Percentiles rank a stretch among this genome's conserved stretches.
Evolutionary conservation across 2,113 vertebrate genomes (phyloP).

Genomic region (Ciconia maguari): DNA sequence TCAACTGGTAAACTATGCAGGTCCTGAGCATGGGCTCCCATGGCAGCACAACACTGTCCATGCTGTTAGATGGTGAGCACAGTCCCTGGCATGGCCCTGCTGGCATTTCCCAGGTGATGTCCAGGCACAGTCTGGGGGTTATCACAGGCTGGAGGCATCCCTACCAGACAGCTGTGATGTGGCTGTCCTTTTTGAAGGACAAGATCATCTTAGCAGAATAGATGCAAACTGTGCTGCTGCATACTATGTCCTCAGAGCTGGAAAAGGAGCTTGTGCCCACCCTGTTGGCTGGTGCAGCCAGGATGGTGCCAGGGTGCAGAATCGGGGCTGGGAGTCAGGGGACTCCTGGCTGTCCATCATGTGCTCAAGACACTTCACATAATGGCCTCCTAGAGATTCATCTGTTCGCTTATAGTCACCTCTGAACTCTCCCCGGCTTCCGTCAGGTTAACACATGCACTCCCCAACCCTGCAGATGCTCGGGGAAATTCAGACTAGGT

Average conservation of each 20-base stretch:
- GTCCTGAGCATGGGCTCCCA: not conserved
- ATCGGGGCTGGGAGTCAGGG: not conserved
- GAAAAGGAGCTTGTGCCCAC: rapidly evolving
- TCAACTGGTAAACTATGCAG: not conserved
- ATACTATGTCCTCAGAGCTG: not conserved
- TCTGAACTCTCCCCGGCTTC: not conserved
- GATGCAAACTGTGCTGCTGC: not conserved
- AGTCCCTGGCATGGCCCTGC: too few relatives aligned
- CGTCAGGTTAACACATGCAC: not conserved
- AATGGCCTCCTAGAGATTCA: not conserved
- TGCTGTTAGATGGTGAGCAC: not conserved
- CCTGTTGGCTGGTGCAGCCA: not conserved
- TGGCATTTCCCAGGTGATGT: not conserved
- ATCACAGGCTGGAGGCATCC: not conserved
- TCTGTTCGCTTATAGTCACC: not conserved
- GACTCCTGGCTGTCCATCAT: not conserved
- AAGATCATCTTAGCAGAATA: not conserved
- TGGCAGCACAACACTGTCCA: rapidly evolving
- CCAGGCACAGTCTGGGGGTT: not conserved
- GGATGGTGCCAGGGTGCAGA: not conserved
- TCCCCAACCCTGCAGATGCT: not conserved
- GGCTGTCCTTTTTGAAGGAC: not conserved
- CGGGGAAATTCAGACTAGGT: not conserved
- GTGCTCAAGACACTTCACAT: not conserved
- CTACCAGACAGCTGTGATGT: rapidly evolving